Evolutionary conservation across 1,140 invertebrate genomes (phyloP).

Genomic region (Thrips palmi): DNA sequence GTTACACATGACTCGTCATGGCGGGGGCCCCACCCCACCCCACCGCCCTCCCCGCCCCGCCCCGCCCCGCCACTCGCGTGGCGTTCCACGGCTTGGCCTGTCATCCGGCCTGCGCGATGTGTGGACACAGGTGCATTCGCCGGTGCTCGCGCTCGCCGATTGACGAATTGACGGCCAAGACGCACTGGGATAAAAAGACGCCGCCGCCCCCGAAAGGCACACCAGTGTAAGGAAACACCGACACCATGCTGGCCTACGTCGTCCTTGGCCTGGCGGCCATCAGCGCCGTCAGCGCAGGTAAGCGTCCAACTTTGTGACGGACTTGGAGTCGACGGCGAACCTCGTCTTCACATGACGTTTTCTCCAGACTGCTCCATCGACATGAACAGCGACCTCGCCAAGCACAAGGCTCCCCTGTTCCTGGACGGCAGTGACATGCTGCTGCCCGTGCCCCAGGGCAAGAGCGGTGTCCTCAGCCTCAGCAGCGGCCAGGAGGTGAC

Average conservation of each 20-base stretch:
- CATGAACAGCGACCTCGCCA: constrained; percentile 10
- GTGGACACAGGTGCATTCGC: too few relatives aligned
- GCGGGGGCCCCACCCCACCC: not conserved
- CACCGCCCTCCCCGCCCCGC: constrained; percentile 5
- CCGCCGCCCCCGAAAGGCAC: not conserved
- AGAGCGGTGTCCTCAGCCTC: not conserved
- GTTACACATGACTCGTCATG: too few relatives aligned
- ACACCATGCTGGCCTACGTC: too few relatives aligned
- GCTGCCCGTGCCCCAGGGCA: constrained; percentile 2
- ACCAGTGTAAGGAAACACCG: too few relatives aligned
- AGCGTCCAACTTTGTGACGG: not conserved
- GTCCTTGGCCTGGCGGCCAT: not conserved
- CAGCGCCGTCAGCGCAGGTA: not conserved
- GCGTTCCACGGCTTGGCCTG: not conserved
- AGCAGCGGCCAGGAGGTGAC: constrained; percentile 7
- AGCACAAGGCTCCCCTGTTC: constrained; percentile 12
- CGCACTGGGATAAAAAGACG: not conserved
- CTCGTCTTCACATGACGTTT: constrained; percentile 1
- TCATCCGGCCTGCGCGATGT: not conserved
- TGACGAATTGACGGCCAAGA: not conserved
- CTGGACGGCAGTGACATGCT: not conserved
- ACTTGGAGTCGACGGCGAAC: not conserved
- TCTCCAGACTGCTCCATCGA: constrained; percentile 6
- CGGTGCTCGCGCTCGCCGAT: too few relatives aligned
- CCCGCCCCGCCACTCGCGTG: not conserved